Conservation (phyloP, 2,888 invertebrate species). For the Eueremaeus valkanovi region DNA sequence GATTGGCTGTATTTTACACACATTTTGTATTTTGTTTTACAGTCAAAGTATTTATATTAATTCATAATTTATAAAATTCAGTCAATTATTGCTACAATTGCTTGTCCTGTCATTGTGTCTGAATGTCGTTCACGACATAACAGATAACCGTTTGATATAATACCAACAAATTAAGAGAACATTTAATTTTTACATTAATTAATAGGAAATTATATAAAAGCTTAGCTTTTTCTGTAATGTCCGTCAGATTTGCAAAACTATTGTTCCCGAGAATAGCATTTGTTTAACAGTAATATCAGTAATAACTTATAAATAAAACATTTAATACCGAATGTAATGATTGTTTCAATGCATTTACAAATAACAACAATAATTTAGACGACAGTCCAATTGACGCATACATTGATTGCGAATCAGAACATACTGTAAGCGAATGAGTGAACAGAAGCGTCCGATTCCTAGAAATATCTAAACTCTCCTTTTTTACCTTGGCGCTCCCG, state of each 20-base stretch:
- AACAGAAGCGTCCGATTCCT: slow-evolving; percentile 50
- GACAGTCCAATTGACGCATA: neutral
- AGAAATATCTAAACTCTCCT: slow-evolving; percentile 91
- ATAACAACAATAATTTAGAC: slow-evolving; percentile 30
- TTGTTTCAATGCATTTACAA: neutral
- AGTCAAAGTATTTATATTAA: neutral
- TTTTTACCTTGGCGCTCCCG: slow-evolving; percentile 86
- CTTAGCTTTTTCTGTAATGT: slow-evolving; percentile 11
- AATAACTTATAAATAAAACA: neutral
- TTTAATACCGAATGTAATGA: slow-evolving; percentile 14
- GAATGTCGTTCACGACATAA: too few relatives aligned
- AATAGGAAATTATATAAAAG: neutral
- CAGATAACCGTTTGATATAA: neutral
- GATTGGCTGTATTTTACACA: too few relatives aligned
- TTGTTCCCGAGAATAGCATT: neutral
- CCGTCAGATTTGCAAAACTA: slow-evolving; percentile 24
- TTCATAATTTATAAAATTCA: neutral
- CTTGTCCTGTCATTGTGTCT: neutral
- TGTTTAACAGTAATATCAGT: slow-evolving; percentile 18
- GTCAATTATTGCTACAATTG: neutral
- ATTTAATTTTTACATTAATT: too few relatives aligned
- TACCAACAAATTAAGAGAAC: slow-evolving; percentile 24
- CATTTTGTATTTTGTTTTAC: neutral
- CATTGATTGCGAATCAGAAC: slow-evolving; percentile 14
- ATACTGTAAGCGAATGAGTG: too few relatives aligned